Percentiles rank a stretch among this genome's conserved stretches.
phyloP scores from a whole-genome alignment of 2,113 vertebrate genomes.

The Stigmatopora argus region DNA sequence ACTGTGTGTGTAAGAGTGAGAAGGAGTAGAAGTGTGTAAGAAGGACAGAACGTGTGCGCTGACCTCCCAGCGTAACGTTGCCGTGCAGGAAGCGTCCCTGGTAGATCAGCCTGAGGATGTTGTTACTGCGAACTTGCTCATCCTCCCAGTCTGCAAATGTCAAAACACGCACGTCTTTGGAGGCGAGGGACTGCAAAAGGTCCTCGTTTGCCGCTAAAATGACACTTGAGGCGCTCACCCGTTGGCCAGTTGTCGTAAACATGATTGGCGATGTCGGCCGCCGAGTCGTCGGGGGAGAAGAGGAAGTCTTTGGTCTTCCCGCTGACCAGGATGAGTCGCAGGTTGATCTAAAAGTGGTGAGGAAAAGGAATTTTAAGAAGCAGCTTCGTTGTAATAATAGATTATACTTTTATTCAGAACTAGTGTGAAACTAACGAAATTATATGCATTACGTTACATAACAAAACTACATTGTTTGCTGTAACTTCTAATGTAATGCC shows the following conservation, averaged over 20 bases:
- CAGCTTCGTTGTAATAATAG: too few species aligned
- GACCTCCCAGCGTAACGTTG: constrained; percentile 98
- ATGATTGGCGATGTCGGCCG: constrained; percentile 94
- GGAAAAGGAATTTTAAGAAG: too few species aligned
- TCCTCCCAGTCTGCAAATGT: constrained; percentile 88
- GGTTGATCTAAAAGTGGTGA: constrained; percentile 81
- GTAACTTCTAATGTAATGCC: too few species aligned
- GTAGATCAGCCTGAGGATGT: constrained; percentile 96
- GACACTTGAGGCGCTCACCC: constrained; percentile 75
- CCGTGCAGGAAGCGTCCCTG: constrained; percentile 97
- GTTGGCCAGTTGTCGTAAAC: constrained; percentile 98
- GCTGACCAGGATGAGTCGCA: constrained; percentile 95
- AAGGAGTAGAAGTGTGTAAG: not conserved
- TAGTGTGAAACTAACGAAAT: too few species aligned
- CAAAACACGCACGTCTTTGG: not conserved
- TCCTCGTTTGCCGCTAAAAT: not conserved
- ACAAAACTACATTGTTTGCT: too few species aligned
- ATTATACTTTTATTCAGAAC: too few species aligned
- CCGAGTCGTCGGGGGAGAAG: constrained; percentile 93
- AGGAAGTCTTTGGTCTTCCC: constrained; percentile 98
- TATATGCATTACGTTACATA: too few species aligned
- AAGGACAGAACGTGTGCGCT: not conserved
- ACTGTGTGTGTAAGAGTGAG: constrained; percentile 10
- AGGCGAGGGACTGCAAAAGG: not conserved
- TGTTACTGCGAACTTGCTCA: constrained; percentile 96